These are phyloP conservation scores for Crotalus tigris DNA, from an alignment of 2,113 vertebrate species.

Conservation along the genomic window DNA sequence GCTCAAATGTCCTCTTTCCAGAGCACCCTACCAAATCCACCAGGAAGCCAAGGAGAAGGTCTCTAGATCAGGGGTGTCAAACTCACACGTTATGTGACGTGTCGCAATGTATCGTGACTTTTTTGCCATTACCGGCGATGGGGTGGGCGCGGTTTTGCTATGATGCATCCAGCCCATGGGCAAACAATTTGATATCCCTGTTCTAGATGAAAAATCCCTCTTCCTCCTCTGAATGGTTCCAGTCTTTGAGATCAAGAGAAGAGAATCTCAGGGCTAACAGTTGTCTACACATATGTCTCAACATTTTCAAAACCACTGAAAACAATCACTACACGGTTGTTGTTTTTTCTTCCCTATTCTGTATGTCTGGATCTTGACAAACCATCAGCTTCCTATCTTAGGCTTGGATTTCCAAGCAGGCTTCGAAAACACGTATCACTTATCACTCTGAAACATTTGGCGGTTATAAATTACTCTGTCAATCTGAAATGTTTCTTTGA, in stretches of 20 bases:
- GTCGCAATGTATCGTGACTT: too few species aligned
- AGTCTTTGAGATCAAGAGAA: not conserved
- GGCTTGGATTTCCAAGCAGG: not conserved
- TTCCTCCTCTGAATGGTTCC: not conserved
- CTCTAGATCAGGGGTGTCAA: not conserved
- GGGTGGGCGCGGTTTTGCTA: too few species aligned
- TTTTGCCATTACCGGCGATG: too few species aligned
- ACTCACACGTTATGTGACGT: too few species aligned
- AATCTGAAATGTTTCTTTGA: not conserved
- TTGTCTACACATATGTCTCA: not conserved
- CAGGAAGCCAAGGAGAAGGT: not conserved
- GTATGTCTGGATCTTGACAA: not conserved
- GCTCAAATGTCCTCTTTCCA: not conserved
- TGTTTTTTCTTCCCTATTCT: not conserved
- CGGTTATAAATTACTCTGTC: not conserved
- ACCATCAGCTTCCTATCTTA: not conserved
- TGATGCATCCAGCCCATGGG: too few species aligned
- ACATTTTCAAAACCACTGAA: not conserved
- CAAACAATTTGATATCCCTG: too few species aligned
- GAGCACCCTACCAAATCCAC: not conserved
- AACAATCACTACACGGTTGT: not conserved
- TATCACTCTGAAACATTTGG: not conserved
- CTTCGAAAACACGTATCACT: not conserved
- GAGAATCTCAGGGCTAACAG: not conserved
- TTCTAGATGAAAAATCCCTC: not conserved